Conservation (phyloP, 2,888 invertebrate species). For the Drosophila paracracens region DNA sequence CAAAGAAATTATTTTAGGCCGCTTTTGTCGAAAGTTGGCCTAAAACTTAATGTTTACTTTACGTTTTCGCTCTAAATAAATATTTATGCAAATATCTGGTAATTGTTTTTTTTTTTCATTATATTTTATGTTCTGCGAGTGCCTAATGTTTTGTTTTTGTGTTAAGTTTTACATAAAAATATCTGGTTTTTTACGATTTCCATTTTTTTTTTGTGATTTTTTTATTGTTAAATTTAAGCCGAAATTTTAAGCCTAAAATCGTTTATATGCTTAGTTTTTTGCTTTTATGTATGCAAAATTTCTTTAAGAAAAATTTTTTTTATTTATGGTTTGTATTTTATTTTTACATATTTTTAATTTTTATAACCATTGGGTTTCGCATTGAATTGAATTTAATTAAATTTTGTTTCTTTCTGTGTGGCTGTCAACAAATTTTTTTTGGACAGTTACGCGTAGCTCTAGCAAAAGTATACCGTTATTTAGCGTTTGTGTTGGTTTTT, state of each 20-base stretch:
- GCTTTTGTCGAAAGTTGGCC: constrained; percentile 69
- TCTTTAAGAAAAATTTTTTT: constrained; percentile 65
- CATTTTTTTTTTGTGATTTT: constrained; percentile 43
- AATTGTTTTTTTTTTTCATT: constrained; percentile 39
- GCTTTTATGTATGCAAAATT: constrained; percentile 53
- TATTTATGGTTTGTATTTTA: constrained; percentile 18
- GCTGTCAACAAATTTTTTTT: constrained; percentile 47
- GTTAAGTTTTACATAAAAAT: constrained; percentile 63
- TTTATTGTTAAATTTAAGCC: constrained; percentile 66
- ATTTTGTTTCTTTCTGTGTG: constrained; percentile 9
- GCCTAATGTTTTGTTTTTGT: constrained; percentile 47
- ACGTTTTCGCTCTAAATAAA: constrained; percentile 53
- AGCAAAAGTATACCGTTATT: constrained; percentile 72
- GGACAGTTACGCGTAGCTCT: constrained; percentile 60
- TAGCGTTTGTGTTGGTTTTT: constrained; percentile 19
- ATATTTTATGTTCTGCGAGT: constrained; percentile 54
- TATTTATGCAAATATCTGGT: constrained; percentile 60
- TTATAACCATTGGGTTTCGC: constrained; percentile 70
- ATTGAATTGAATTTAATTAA: constrained; percentile 50
- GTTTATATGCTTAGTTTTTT: constrained; percentile 53
- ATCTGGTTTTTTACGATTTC: constrained; percentile 51
- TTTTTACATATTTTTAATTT: constrained; percentile 54
- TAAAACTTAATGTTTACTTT: constrained; percentile 57
- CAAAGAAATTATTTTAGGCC: constrained; percentile 84
- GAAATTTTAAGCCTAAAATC: constrained; percentile 77